Evolutionary conservation across 2,888 invertebrate species (phyloP).

Genomic region (Xestoiulus laeticollis): DNA sequence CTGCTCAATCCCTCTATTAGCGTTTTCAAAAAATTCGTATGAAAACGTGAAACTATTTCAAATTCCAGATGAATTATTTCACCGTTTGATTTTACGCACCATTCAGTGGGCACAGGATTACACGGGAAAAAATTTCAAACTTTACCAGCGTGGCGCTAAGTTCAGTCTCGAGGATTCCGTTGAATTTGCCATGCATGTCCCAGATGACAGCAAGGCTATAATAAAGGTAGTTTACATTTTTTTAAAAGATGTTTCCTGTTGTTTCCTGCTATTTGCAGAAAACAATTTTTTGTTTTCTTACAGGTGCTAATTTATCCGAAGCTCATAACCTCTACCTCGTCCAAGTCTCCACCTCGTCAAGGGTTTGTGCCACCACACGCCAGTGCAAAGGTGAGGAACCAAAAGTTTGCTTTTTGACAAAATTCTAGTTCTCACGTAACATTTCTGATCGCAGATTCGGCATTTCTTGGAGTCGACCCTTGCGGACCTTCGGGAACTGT

Average conservation of each 20-base stretch:
- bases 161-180: conserved; percentile 27
- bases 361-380: conserved; percentile 27
- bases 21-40: neutral
- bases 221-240: conserved; percentile 24
- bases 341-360: neutral
- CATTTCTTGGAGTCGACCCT: conserved; percentile 64
- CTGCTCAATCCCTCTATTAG: too few species aligned
- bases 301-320: neutral
- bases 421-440: too few species aligned
- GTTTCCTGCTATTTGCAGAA: neutral
- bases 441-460: conserved; percentile 60
- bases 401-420: too few species aligned
- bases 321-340: neutral
- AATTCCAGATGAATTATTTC: conserved; percentile 43
- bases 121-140: neutral
- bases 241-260: too few species aligned
- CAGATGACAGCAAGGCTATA: neutral
- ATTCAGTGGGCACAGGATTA: conserved; percentile 21
- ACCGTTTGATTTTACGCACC: conserved; percentile 36
- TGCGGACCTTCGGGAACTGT: conserved; percentile 63
- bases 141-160: neutral
- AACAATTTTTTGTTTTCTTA: neutral
- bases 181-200: neutral
- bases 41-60: neutral
- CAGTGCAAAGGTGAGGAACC: neutral